Conservation (phyloP, 2,888 invertebrate genomes). For the Aphodius sticticus region DNA sequence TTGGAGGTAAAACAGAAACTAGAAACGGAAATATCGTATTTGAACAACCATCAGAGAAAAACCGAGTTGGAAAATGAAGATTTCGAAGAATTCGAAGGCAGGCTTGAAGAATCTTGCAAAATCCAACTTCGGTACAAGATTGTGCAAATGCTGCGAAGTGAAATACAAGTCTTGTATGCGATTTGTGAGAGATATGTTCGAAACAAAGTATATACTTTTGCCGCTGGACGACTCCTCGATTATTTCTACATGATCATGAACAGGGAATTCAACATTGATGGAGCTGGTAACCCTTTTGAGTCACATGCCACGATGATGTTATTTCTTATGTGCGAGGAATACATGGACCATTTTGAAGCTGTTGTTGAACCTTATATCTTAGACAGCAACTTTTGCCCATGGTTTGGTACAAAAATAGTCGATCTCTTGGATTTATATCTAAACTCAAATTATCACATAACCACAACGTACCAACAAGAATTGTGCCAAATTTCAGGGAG, state of each 20-base stretch:
- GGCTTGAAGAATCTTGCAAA: conserved; percentile 12
- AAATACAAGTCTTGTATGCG: conserved; percentile 31
- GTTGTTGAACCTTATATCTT: conserved; percentile 35
- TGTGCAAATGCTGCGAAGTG: conserved; percentile 33
- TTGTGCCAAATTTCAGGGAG: conserved; percentile 33
- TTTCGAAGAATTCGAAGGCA: conserved; percentile 9
- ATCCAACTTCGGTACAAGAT: conserved; percentile 35
- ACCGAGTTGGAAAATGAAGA: background rate
- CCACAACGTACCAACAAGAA: conserved; percentile 31
- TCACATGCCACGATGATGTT: conserved; percentile 32
- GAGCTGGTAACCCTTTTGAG: conserved; percentile 31
- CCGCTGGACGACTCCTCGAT: conserved; percentile 36
- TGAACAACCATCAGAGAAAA: conserved; percentile 19
- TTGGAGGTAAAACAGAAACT: conserved; percentile 27
- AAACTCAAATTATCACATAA: conserved; percentile 37
- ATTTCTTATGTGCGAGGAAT: conserved; percentile 36
- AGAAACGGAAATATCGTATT: conserved; percentile 27
- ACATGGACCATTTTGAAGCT: conserved; percentile 39
- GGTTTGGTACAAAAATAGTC: conserved; percentile 37
- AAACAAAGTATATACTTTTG: conserved; percentile 32
- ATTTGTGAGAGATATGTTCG: conserved; percentile 37
- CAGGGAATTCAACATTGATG: conserved; percentile 23
- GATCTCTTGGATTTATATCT: conserved; percentile 38
- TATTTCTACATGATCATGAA: conserved; percentile 34
- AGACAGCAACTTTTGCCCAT: conserved; percentile 27